Evolutionary conservation across 2,113 vertebrate genomes (phyloP), one percentile per base, ranked within the genome.

Genomic region (Gambusia holbrooki): DNA sequence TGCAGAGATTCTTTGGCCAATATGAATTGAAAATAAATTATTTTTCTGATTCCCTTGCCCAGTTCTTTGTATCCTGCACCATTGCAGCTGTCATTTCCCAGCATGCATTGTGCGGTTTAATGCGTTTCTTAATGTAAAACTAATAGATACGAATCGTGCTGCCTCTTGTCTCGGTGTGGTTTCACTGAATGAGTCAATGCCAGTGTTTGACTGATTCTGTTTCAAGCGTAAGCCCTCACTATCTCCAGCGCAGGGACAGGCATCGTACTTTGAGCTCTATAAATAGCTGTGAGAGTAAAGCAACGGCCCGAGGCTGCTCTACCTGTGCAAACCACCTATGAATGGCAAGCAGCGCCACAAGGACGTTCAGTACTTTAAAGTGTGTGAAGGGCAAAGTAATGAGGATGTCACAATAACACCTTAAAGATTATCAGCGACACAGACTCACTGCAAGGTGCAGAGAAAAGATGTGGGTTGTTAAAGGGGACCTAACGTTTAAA

Each of bases 241-340:
- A 77, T 66, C 76, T 76, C 35, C 54, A 66, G 61, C 10, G 61
- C 15, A 10, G 60, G 76, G 66, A 61, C 76, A 80, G 80, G 77
- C 15, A 70, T 88, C 79, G 66, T 42, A 68, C 76, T 85, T n/a
- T 70, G 66, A 85, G 45, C 61, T 66, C 69, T 86, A 86, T 84
- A 84, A 86, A 83, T 62, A 83, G 77, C 79, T 35, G 27, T 73
- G 79, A 80, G 71, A 67, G 51, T 69, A 12, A 81, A 62, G 76
- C 73, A 85, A 87, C 80, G 84, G 51, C 77, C 82, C 48, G 62
- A 74, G 67, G 86, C 77, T 5, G 51, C 51, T 69, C 69, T 69
- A 70, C 84, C 75, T 79, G 77, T 65, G 62, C 77, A 71, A 77
- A 67, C 69, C 66, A 68, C 62, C 71, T 61, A 30, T 84, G 70